Base-by-base conservation (phyloP, 53 echinoderm and acorn worm genomes). In the Echinarachnius parma region DNA sequence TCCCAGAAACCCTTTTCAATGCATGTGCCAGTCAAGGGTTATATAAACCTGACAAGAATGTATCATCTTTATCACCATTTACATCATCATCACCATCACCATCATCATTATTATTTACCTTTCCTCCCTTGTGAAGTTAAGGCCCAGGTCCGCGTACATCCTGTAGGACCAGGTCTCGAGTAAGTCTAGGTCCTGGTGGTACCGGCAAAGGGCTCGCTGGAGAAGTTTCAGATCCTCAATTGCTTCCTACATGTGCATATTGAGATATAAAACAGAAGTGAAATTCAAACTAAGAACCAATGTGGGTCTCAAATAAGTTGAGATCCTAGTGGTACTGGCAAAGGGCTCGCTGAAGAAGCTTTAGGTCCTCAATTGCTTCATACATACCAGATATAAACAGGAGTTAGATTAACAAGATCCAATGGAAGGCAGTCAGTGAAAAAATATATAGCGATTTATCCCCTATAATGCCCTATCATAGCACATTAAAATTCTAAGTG, bases 291-390 rank as follows among this genome's bases (percentile, higher is more conserved):
- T 53, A 1, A 9, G 24, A 53, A 53, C 9, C 22, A 45, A 45
- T 2, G 13, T 13, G n/a, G n/a, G 46, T 45, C n/a, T 45, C n/a
- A 45, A 45, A 4, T 4, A 45, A 1, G 0, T 15, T 13, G 46
- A 45, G n/a, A 44, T 44, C 10, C 0, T 44, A 16, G 16, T 0
- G 45, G 0, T 72, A 72, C 25, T 57, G 55, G 58, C 22, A 9
- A 16, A 72, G 57, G 0, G 74, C 74, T 29, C 74, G 55, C 74
- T 72, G 74, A 19, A 72, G 58, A 8, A 72, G 57, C 26, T 72
- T 57, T 15, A 72, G 46, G 26, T 72, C 74, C 44, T 72, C 74
- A 22, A 56, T 29, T 20, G 74, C 74, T 29, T 55, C 27, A n/a
- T n/a, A n/a, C n/a, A n/a, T n/a, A n/a, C n/a, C n/a, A n/a, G n/a